Evolutionary conservation across 1,140 invertebrate genomes (phyloP).

Genomic region (Teleogryllus occipitalis): DNA sequence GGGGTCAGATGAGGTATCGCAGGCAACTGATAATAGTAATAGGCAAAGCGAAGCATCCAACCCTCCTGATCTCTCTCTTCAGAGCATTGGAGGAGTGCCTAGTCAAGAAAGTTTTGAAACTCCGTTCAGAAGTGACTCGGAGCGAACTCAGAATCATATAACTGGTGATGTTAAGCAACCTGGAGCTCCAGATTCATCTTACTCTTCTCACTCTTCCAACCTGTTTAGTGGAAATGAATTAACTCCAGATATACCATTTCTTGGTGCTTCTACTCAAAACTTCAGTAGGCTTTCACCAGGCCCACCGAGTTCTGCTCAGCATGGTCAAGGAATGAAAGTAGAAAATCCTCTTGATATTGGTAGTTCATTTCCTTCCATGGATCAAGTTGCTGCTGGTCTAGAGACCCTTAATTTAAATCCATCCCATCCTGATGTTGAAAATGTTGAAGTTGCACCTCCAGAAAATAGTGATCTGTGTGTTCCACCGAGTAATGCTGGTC

Average conservation of each 20-base stretch:
- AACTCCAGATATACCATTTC: not conserved
- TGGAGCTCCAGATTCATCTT: too few relatives aligned
- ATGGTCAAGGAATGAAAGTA: not conserved
- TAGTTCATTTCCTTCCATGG: not conserved
- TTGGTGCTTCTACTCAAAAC: not conserved
- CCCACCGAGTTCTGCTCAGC: not conserved
- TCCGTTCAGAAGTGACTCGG: not conserved
- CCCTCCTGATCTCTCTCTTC: not conserved
- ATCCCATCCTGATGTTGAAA: slow-evolving; percentile 26
- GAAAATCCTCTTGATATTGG: not conserved
- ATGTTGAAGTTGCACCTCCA: slow-evolving; percentile 27
- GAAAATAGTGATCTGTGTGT: slow-evolving; percentile 22
- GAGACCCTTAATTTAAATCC: slow-evolving; percentile 14
- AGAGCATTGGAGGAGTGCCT: not conserved
- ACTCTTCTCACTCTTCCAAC: not conserved
- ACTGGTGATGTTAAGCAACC: not conserved
- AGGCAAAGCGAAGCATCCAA: too few relatives aligned
- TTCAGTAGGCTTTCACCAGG: not conserved
- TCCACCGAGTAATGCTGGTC: slow-evolving; percentile 22
- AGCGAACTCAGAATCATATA: not conserved
- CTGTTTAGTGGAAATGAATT: not conserved
- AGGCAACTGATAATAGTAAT: slow-evolving; percentile 5
- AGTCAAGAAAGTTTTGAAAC: not conserved
- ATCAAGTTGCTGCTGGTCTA: not conserved
- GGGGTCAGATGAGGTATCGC: slow-evolving; percentile 16